Conservation (phyloP, 2,888 invertebrate genomes). For the Nycteola revayana region DNA sequence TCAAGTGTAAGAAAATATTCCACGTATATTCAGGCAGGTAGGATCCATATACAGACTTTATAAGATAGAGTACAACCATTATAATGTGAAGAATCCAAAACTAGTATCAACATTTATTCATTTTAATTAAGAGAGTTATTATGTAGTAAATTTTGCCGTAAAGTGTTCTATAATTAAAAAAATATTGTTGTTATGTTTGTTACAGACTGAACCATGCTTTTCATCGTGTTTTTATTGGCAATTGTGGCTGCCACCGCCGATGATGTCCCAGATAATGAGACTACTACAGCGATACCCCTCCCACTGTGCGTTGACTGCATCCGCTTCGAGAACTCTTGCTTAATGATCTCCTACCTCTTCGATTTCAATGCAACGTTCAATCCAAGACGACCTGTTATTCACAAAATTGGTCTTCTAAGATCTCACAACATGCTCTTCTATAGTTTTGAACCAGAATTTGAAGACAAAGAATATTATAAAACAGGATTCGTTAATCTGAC, state of each 20-base stretch:
- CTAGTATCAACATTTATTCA: too few relatives aligned
- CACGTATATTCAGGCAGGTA: too few relatives aligned
- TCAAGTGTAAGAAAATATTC: too few relatives aligned
- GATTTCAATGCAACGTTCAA: constrained; percentile 57
- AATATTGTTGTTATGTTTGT: constrained; percentile 8
- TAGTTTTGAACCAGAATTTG: constrained; percentile 61
- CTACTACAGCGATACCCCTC: constrained; percentile 33
- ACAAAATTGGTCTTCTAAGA: constrained; percentile 53
- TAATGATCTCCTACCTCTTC: constrained; percentile 51
- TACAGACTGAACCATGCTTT: constrained; percentile 44
- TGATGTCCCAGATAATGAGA: constrained; percentile 9
- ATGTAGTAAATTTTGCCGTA: too few relatives aligned
- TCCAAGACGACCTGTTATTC: constrained; percentile 52
- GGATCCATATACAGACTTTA: too few relatives aligned
- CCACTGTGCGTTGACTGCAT: constrained; percentile 37
- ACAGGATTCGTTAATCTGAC: constrained; percentile 59
- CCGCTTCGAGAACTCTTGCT: constrained; percentile 49
- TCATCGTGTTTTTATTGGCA: constrained; percentile 35
- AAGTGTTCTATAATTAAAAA: neutral
- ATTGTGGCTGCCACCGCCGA: constrained; percentile 32
- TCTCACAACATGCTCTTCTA: constrained; percentile 55
- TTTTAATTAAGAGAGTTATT: too few relatives aligned
- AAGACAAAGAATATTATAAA: constrained; percentile 62
- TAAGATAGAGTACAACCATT: too few relatives aligned
- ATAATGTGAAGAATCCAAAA: too few relatives aligned